Evolutionary conservation across 2,113 vertebrate genomes (phyloP).

Genomic region (Seriola dumerili): DNA sequence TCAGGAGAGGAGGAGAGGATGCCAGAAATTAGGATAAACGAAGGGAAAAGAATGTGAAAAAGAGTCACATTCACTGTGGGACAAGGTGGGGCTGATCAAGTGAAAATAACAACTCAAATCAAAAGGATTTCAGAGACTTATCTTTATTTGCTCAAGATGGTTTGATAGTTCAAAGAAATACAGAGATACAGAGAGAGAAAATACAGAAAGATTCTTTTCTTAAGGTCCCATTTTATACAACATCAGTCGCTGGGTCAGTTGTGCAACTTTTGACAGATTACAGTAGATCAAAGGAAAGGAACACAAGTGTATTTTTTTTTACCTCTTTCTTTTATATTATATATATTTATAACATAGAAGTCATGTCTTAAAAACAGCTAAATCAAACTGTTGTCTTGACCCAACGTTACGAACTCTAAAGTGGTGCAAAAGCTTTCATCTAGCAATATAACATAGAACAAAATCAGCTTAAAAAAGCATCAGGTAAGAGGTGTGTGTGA

Average conservation of each 20-base stretch:
- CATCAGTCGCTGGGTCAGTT: slow-evolving; percentile 61
- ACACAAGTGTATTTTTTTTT: slow-evolving; percentile 41
- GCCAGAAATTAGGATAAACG: slow-evolving; percentile 46
- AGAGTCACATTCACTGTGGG: slow-evolving; percentile 31
- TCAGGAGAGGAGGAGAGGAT: slow-evolving; percentile 31
- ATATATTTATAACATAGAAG: slow-evolving; percentile 47
- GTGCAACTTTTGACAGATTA: slow-evolving; percentile 66
- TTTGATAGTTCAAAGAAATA: slow-evolving; percentile 69
- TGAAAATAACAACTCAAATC: slow-evolving; percentile 52
- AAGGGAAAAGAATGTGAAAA: slow-evolving; percentile 20
- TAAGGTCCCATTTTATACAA: slow-evolving; percentile 51
- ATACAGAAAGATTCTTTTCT: slow-evolving; percentile 67
- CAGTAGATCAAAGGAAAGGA: slow-evolving; percentile 64
- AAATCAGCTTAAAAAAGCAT: slow-evolving; percentile 59
- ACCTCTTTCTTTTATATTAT: slow-evolving; percentile 41
- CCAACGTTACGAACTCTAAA: slow-evolving; percentile 49
- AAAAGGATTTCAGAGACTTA: slow-evolving; percentile 73
- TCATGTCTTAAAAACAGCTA: slow-evolving; percentile 64
- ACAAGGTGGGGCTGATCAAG: slow-evolving; percentile 22
- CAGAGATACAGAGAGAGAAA: slow-evolving; percentile 64
- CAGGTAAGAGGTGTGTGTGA: slow-evolving; percentile 34
- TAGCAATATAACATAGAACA: slow-evolving; percentile 36
- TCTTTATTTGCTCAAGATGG: slow-evolving; percentile 84
- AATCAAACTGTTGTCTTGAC: slow-evolving; percentile 51
- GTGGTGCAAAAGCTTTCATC: slow-evolving; percentile 67